These are phyloP conservation scores for Bembecia ichneumoniformis DNA, from an alignment of 2,888 invertebrate genomes.

Conservation along the genomic window DNA sequence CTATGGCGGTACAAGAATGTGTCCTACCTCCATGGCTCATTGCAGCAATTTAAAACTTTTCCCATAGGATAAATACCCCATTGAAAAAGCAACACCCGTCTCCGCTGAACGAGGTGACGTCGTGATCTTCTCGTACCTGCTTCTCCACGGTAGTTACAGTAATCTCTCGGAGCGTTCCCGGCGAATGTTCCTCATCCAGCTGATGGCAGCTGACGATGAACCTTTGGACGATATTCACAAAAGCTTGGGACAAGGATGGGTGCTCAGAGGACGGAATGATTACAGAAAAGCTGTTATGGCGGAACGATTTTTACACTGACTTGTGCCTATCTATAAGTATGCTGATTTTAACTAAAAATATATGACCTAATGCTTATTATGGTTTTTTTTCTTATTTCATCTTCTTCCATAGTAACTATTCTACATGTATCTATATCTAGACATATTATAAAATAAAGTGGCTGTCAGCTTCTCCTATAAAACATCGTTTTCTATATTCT, in stretches of 20 bases:
- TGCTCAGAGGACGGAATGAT: slow-evolving; percentile 49
- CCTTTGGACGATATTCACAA: slow-evolving; percentile 39
- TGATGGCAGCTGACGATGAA: slow-evolving; percentile 56
- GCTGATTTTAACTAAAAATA: neutral
- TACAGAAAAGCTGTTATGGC: slow-evolving; percentile 36
- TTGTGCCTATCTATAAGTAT: neutral
- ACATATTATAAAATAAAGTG: no score
- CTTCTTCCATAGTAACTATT: no score
- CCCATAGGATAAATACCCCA: slow-evolving; percentile 29
- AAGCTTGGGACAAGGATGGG: slow-evolving; percentile 56
- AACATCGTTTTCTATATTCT: no score
- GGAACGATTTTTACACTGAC: slow-evolving; percentile 14
- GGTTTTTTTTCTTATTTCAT: no score
- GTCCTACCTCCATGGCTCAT: no score
- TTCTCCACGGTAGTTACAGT: slow-evolving; percentile 57
- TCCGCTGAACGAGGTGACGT: slow-evolving; percentile 49
- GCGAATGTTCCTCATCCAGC: slow-evolving; percentile 54
- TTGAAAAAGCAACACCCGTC: slow-evolving; percentile 43
- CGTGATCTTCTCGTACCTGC: slow-evolving; percentile 54
- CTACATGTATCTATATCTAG: no score
- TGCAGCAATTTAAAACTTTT: no score
- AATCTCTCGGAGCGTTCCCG: slow-evolving; percentile 39
- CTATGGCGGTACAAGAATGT: no score
- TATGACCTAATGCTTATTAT: no score
- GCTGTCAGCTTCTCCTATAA: no score